Percentiles rank a stretch among this genome's conserved stretches.
Evolutionary conservation across 2,888 invertebrate species (phyloP).

Genomic region (Campoplex capitator): DNA sequence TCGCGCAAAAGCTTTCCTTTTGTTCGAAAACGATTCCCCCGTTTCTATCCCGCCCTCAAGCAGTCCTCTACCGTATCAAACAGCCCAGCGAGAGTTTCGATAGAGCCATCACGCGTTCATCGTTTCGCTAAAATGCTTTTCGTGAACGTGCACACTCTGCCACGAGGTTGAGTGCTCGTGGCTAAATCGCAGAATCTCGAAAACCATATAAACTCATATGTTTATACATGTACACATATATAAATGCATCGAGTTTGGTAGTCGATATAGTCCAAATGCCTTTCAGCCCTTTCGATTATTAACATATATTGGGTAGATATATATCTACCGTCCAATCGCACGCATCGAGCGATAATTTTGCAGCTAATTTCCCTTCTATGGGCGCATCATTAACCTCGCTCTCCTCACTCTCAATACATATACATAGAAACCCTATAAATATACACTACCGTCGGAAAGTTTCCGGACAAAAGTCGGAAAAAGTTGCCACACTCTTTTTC

Average conservation of each 20-base stretch:
- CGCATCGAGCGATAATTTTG: slow-evolving; percentile 57
- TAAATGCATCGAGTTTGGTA: background rate
- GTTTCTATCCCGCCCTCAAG: background rate
- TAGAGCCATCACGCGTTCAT: slow-evolving; percentile 9
- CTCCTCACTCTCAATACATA: background rate
- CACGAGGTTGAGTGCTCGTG: slow-evolving; percentile 39
- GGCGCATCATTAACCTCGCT: slow-evolving; percentile 8
- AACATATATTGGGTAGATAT: background rate
- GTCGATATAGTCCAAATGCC: background rate
- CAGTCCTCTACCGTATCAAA: slow-evolving; percentile 26
- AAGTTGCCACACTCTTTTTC: no score
- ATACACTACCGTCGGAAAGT: no score
- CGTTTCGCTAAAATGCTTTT: slow-evolving; percentile 41
- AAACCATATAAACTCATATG: background rate
- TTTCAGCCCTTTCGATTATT: slow-evolving; percentile 21
- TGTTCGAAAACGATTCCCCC: slow-evolving; percentile 34
- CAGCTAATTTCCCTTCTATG: slow-evolving; percentile 72
- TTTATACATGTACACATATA: background rate
- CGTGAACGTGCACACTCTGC: slow-evolving; percentile 13
- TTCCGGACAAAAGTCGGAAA: no score
- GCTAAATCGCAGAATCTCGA: slow-evolving; percentile 1
- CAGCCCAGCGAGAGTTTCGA: slow-evolving; percentile 28
- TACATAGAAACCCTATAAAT: background rate
- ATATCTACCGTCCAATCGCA: slow-evolving; percentile 17
- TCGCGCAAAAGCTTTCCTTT: slow-evolving; percentile 26